A percentile compares a stretch with the other conserved stretches of the same genome.
phyloP scores from a whole-genome alignment of 2,888 invertebrate genomes.

The Scotopteryx bipunctaria region DNA sequence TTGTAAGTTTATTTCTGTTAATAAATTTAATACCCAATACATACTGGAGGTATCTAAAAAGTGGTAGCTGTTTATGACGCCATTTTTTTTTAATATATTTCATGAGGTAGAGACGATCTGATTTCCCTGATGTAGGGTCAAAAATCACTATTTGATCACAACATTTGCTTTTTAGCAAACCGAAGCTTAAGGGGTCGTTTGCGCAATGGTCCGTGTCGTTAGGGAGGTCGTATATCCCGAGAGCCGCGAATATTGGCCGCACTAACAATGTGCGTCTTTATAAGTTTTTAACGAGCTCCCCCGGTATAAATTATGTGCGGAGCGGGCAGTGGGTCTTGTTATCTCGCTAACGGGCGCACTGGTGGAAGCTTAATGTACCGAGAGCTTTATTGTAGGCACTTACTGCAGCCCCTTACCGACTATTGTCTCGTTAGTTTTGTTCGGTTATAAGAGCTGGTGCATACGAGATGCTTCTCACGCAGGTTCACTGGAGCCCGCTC shows the following conservation, averaged over 20 bases:
- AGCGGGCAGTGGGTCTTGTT: conserved; percentile 80
- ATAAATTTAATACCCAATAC: no score
- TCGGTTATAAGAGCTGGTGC: conserved; percentile 18
- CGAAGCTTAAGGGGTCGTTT: conserved; percentile 50
- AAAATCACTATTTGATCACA: neutral
- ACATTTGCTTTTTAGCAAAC: neutral
- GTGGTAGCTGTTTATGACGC: no score
- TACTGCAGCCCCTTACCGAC: conserved; percentile 55
- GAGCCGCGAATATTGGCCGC: conserved; percentile 80
- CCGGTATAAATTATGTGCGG: conserved; percentile 82
- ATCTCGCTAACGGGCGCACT: conserved; percentile 79
- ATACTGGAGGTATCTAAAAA: no score
- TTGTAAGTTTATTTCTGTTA: no score
- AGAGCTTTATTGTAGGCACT: conserved; percentile 82
- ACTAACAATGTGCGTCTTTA: conserved; percentile 84
- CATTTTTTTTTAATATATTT: no score
- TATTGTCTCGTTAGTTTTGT: conserved; percentile 45
- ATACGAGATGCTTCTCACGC: conserved; percentile 1
- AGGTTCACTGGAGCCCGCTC: no score
- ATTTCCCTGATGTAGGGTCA: no score
- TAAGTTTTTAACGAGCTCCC: conserved; percentile 83
- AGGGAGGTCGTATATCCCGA: conserved; percentile 73
- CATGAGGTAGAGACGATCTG: no score
- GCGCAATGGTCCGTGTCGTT: conserved; percentile 69
- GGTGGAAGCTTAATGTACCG: conserved; percentile 82